A percentile compares a stretch with the other conserved stretches of the same genome.
Evolutionary conservation across 2,888 invertebrate genomes (phyloP).

Genomic region (Tillus elongatus): DNA sequence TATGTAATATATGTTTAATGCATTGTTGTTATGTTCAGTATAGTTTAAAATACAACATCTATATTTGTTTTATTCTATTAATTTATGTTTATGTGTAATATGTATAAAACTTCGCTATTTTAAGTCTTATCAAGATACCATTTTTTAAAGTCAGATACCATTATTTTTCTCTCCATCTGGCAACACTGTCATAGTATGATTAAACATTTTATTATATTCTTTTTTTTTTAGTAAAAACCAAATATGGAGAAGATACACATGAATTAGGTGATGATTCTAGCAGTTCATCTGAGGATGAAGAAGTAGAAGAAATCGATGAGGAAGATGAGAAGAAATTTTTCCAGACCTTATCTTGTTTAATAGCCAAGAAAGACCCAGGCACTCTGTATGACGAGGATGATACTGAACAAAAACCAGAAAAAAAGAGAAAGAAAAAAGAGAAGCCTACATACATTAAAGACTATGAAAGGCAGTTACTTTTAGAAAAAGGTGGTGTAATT

Average conservation of each 20-base stretch:
- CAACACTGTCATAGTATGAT: too few species aligned
- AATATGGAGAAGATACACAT: constrained; percentile 54
- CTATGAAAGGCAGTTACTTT: constrained; percentile 66
- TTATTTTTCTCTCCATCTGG: too few species aligned
- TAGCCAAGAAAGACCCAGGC: constrained; percentile 72
- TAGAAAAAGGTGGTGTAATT: constrained; percentile 56
- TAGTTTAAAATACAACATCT: too few species aligned
- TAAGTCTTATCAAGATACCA: too few species aligned
- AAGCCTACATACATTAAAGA: constrained; percentile 64
- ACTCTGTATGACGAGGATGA: constrained; percentile 72
- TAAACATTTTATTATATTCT: too few species aligned
- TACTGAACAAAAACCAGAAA: constrained; percentile 11
- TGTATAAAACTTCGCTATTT: too few species aligned
- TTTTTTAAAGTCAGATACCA: too few species aligned
- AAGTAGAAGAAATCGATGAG: constrained; percentile 50
- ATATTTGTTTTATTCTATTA: too few species aligned
- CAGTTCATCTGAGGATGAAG: constrained; percentile 56
- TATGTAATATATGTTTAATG: too few species aligned
- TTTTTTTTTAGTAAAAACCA: constrained; percentile 57
- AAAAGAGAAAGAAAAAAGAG: constrained; percentile 38
- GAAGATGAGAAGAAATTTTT: constrained; percentile 79
- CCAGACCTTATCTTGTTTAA: constrained; percentile 68
- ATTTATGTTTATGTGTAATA: too few species aligned
- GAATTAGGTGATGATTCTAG: constrained; percentile 42
- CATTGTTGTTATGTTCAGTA: too few species aligned